Evolutionary conservation across 2,888 invertebrate species (phyloP).

Genomic region (Alviniconcha strummeri): DNA sequence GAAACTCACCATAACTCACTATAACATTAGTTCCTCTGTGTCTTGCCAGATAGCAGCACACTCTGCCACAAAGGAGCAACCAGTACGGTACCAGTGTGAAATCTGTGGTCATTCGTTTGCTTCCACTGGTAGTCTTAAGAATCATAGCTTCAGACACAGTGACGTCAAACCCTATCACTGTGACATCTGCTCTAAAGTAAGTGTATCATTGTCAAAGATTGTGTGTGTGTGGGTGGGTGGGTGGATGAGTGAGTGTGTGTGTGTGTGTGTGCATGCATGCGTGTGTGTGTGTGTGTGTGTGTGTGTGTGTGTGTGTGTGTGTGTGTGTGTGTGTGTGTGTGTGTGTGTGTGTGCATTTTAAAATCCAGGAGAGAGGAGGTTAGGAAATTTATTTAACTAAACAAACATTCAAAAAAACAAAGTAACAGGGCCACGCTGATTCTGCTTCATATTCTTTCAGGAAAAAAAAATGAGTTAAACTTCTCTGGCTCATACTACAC

Average conservation of each 20-base stretch:
- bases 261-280: background rate
- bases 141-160: constrained; percentile 59
- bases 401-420: no score
- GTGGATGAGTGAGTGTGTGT: background rate
- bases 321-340: background rate
- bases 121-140: constrained; percentile 60
- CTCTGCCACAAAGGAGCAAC: no score
- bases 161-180: constrained; percentile 56
- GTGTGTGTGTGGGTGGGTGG: background rate
- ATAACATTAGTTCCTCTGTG: no score
- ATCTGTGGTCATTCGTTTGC: constrained; percentile 60
- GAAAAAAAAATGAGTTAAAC: no score
- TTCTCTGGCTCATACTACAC: no score
- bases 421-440: no score
- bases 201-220: background rate
- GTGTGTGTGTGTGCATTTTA: background rate
- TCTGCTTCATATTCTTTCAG: no score
- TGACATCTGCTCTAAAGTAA: constrained; percentile 54
- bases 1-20: no score
- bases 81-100: constrained; percentile 55
- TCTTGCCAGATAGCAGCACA: no score
- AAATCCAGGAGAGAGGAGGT: no score
- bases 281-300: background rate
- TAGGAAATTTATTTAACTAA: no score
- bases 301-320: background rate